Evolutionary conservation across 2,888 invertebrate genomes (phyloP), one percentile per base, ranked within the genome.

Genomic region (Smittia sp.): DNA sequence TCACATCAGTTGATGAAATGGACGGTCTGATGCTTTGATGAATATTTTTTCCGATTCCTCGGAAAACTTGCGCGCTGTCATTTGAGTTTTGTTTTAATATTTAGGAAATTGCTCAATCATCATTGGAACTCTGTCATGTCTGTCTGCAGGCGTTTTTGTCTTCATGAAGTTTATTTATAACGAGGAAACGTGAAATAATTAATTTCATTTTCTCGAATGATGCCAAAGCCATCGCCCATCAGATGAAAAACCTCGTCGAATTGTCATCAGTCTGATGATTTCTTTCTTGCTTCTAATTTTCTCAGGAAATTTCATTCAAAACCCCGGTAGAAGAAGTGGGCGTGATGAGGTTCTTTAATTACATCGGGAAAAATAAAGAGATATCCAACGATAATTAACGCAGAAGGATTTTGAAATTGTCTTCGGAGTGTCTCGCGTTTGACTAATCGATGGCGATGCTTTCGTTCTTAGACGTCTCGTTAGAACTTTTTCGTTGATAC

Each of bases 291-390:
- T 46, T 46, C n/a, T 18, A 18, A 58, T 3, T 2, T 46, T 46
- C n/a, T 68, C 68, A 68, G 68, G 69, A 70, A 70, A 70, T 70
- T 52, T 70, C 54, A 70, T 70, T 54, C 69, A 70, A 69, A 70
- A 22, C 18, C 11, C 58, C 22, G 20, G 11, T 25, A 52, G 22
- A 18, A 70, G 52, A 52, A 52, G 69, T 70, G 69, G 69, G 69
- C 69, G 69, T 70, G 69, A 69, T 69, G 69, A 69, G 58, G 18
- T 58, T 58, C 7, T 22, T 58, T 58, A 58, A 58, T 58, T 18
- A 58, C n/a, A 58, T 58, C 13, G 18, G 9, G 22, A 9, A 58
- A 58, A 58, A 58, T 58, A 18, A 58, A 20, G n/a, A 58, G 58
- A 58, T 58, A 58, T 58, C n/a, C 22, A 58, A 58, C 18, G 18